Conservation (phyloP, 2,113 vertebrate species). For the Ictidomys tridecemlineatus region DNA sequence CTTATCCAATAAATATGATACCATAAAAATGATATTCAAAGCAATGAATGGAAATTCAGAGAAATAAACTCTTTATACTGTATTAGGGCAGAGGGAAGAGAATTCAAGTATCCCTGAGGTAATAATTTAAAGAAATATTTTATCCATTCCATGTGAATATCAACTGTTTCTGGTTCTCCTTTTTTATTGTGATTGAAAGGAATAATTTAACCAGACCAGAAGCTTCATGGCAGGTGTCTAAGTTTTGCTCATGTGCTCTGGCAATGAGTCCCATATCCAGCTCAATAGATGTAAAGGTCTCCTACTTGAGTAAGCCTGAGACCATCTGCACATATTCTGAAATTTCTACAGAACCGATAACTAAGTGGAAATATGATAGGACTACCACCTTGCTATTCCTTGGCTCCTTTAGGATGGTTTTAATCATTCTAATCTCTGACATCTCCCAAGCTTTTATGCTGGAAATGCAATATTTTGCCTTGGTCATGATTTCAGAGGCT, state of each 20-base stretch:
- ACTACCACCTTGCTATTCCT: neutral
- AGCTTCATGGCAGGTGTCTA: neutral
- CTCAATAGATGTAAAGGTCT: neutral
- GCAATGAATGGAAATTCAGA: neutral
- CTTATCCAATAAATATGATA: neutral
- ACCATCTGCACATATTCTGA: neutral
- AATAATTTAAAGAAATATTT: conserved; percentile 11
- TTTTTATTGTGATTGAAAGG: neutral
- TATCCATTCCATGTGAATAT: neutral
- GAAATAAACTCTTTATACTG: neutral
- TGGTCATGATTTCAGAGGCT: neutral
- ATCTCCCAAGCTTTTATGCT: neutral
- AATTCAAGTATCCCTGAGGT: neutral
- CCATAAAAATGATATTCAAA: neutral
- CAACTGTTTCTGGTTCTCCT: neutral
- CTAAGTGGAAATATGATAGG: neutral
- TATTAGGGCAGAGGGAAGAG: neutral
- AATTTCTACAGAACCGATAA: neutral
- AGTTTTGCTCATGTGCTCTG: neutral
- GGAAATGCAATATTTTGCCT: neutral
- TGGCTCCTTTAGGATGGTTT: neutral
- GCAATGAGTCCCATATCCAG: neutral
- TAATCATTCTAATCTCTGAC: neutral
- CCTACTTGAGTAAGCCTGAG: neutral
- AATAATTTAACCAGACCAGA: neutral